Evolutionary conservation across 2,797 vertebrate species (phyloP).

Genomic region (Capromys pilorides): DNA sequence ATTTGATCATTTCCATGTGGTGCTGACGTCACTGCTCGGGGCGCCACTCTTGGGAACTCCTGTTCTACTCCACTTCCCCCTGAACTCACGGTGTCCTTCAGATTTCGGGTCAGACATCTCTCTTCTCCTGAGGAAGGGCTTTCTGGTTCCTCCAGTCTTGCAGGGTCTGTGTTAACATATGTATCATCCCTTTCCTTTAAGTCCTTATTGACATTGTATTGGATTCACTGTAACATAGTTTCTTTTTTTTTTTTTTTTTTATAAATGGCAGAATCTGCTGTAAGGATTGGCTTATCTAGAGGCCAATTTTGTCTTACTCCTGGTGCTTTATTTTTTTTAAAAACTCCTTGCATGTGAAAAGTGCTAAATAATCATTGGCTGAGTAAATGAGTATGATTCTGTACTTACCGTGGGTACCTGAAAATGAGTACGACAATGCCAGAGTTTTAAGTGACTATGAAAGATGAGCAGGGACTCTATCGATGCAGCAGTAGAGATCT

Average conservation of each 20-base stretch:
- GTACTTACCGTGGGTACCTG: background rate
- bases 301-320: background rate
- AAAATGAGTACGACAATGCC: background rate
- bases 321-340: background rate
- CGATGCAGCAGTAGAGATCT: background rate
- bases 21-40: background rate
- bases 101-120: background rate
- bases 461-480: background rate
- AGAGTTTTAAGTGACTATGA: background rate
- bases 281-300: background rate
- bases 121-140: background rate
- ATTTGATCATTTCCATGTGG: conserved; percentile 8
- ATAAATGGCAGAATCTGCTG: background rate
- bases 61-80: background rate
- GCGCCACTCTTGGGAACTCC: background rate
- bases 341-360: background rate
- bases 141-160: background rate
- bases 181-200: background rate
- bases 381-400: background rate
- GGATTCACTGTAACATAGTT: background rate
- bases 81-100: background rate
- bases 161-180: background rate
- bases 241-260: conserved; percentile 66
- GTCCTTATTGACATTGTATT: background rate
- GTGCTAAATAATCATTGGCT: background rate